These are phyloP conservation scores for Eledone cirrhosa DNA, from an alignment of 2,888 invertebrate genomes.

Conservation along the genomic window DNA sequence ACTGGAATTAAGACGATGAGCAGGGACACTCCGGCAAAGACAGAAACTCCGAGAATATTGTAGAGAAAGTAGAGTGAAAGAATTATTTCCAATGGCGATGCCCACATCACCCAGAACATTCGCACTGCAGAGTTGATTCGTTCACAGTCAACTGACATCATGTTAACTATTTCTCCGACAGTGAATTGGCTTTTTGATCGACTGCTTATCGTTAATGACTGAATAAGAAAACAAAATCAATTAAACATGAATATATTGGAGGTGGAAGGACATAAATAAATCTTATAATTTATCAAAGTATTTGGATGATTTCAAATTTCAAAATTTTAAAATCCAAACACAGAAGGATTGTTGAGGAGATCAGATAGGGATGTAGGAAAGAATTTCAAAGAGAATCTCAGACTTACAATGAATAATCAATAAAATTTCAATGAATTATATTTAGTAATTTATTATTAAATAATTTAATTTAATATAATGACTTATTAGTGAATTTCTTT, in stretches of 20 bases:
- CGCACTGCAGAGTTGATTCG: slow-evolving; percentile 62
- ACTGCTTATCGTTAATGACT: slow-evolving; percentile 64
- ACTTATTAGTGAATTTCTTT: no score
- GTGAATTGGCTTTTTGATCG: slow-evolving; percentile 61
- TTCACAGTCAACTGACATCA: slow-evolving; percentile 67
- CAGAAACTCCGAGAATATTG: slow-evolving; percentile 75
- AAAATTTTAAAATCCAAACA: no score
- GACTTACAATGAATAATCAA: no score
- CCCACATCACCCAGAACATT: slow-evolving; percentile 62
- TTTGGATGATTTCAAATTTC: no score
- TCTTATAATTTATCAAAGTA: no score
- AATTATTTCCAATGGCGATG: slow-evolving; percentile 81
- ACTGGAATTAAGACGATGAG: slow-evolving; percentile 86
- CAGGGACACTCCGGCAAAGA: slow-evolving; percentile 85
- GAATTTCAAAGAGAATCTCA: no score
- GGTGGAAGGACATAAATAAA: no score
- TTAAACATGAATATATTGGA: neutral
- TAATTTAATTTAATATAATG: no score
- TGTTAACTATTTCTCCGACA: slow-evolving; percentile 67
- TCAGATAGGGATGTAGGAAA: no score
- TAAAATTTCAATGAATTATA: no score
- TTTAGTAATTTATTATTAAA: no score
- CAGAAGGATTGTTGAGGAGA: no score
- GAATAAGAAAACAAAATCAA: slow-evolving; percentile 16
- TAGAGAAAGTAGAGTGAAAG: slow-evolving; percentile 76